Base-by-base conservation (phyloP, 2,113 vertebrate genomes). In the Malurus cyaneus region DNA sequence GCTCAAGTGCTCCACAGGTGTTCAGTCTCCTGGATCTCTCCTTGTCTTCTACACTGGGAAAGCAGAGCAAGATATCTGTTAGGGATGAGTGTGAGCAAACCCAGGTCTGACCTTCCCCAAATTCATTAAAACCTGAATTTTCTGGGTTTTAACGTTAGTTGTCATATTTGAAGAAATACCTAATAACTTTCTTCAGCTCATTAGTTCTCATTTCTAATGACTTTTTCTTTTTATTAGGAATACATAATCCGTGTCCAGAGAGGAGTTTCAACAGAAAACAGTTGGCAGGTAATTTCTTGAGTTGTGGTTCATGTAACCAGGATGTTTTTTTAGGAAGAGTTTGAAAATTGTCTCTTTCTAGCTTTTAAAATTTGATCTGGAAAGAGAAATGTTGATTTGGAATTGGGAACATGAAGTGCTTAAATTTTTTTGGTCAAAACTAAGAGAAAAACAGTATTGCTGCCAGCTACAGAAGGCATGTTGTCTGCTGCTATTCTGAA, bases 191-290 rank as follows among this genome's bases (percentile, higher is more conserved):
- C n/a, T 89, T 88, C 19, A 62, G 8, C 36, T 94, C 34, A 11
- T 49, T 80, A 15, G 6, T 86, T 92, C 53, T 62, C 15, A 34
- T 61, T 78, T 93, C 76, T 95, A 84, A 95, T 74, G 42, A 34
- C 9, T 28, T 85, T 94, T 92, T 54, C 36, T 26, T 86, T 94
- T 80, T 96, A 73, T 87, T 96, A 99, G 99, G 99, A 99, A 96
- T 99, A 99, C 94, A 99, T 99, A 78, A 98, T 99, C 93, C 98
- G 99, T 77, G 99, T 99, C 18, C 99, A 99, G 96, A 99, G 99
- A 97, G 99, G 99, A 76, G 98, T 99, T 97, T 98, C 98, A 53
- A 85, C 97, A 86, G 99, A 99, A 89, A 99, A 99, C 97, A 99
- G 98, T 93, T 99, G 99, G 99, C 99, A 99, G 98, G 99, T 99